Percentiles rank a stretch among this genome's conserved stretches.
phyloP scores from a whole-genome alignment of 2,888 invertebrate genomes.

The Catonia carolina region DNA sequence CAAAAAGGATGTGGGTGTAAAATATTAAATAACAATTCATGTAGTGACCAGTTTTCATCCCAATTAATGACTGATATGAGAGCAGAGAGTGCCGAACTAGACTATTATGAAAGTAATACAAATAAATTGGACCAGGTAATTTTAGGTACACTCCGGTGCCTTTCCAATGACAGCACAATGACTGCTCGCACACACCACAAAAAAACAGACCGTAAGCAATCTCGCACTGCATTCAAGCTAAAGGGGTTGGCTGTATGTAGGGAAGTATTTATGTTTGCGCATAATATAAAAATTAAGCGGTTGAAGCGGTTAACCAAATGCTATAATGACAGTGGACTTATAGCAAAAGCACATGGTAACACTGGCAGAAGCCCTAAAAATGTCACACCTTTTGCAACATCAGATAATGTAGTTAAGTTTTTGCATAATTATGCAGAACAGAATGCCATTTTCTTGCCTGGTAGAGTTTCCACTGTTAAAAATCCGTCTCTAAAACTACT shows the following conservation, averaged over 20 bases:
- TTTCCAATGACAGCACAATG: neutral
- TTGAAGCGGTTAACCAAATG: neutral
- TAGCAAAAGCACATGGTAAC: neutral
- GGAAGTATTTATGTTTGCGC: neutral
- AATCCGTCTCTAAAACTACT: conserved; percentile 14
- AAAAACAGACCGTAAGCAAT: neutral
- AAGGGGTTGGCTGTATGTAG: neutral
- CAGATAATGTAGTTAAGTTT: neutral
- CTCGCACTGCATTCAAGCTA: neutral
- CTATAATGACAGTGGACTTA: neutral
- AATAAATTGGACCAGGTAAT: neutral
- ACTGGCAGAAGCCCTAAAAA: neutral
- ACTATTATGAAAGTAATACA: neutral
- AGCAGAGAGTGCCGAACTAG: neutral
- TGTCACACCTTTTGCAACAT: neutral
- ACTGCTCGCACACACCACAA: neutral
- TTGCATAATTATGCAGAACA: conserved; percentile 14
- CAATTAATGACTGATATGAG: neutral
- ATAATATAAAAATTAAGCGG: neutral
- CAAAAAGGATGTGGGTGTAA: neutral
- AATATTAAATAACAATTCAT: neutral
- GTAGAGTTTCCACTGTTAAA: conserved; percentile 2
- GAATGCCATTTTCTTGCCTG: conserved; percentile 3
- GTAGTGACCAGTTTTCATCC: neutral
- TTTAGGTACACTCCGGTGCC: neutral